Conservation (phyloP, 2,888 invertebrate genomes). For the Metopia argyrocephala region DNA sequence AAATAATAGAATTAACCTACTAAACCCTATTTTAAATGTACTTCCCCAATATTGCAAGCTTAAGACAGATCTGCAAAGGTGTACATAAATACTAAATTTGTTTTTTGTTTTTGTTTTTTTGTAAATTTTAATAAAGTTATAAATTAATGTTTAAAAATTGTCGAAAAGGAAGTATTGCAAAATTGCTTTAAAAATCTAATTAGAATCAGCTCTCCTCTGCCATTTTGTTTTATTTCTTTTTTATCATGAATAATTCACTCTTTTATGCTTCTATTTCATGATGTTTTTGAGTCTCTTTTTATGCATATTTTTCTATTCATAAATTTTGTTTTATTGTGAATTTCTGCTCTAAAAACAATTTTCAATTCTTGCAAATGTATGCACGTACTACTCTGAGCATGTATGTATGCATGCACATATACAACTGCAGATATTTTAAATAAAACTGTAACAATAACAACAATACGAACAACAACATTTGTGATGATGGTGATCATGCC, state of each 20-base stretch:
- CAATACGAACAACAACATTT: background rate
- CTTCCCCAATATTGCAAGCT: too few species aligned
- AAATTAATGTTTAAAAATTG: too few species aligned
- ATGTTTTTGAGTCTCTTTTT: background rate
- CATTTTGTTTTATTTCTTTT: background rate
- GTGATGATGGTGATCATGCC: background rate
- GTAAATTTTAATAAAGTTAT: too few species aligned
- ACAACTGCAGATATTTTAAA: background rate
- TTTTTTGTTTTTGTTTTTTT: too few species aligned
- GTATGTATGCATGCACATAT: background rate
- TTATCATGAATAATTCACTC: background rate
- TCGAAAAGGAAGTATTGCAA: too few species aligned
- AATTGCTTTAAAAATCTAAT: too few species aligned
- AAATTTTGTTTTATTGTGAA: background rate
- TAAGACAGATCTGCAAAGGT: too few species aligned
- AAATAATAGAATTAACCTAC: too few species aligned
- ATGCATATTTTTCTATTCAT: background rate
- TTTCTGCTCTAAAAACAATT: background rate
- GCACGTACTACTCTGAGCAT: background rate
- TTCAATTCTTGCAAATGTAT: background rate
- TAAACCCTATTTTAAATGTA: too few species aligned
- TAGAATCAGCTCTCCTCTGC: too few species aligned
- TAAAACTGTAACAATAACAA: constrained; percentile 11
- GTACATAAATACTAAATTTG: too few species aligned
- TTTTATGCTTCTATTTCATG: background rate